phyloP scores from a whole-genome alignment of 2,113 vertebrate species.

The Kryptolebias marmoratus region DNA sequence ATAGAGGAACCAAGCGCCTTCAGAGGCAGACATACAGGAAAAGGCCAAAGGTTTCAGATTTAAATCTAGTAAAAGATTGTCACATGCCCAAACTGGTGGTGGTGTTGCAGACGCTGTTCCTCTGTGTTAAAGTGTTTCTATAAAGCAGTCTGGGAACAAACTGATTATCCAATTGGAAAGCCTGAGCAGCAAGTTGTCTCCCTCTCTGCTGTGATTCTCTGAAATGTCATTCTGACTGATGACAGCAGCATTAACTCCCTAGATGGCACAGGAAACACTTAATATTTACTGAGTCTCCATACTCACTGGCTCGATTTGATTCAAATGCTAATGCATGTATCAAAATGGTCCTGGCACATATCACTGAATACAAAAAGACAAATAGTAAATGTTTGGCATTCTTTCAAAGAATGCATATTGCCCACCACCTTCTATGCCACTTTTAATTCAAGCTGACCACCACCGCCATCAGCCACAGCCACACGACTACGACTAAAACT shows the following conservation, averaged over 20 bases:
- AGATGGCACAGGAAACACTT: constrained; percentile 52
- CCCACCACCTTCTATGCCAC: too few relatives aligned
- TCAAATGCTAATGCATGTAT: constrained; percentile 20
- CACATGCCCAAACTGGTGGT: constrained; percentile 10
- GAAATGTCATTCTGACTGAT: constrained; percentile 62
- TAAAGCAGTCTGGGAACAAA: constrained; percentile 57
- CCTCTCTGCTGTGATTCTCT: constrained; percentile 53
- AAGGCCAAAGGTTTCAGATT: constrained; percentile 13
- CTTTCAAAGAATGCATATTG: too few relatives aligned
- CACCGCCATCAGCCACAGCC: too few relatives aligned
- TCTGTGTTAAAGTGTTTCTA: constrained; percentile 39
- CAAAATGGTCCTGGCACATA: neutral
- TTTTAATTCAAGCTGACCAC: too few relatives aligned
- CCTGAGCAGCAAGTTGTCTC: constrained; percentile 61
- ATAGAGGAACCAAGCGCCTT: neutral
- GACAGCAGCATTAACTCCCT: constrained; percentile 49
- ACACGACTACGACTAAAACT: too few relatives aligned
- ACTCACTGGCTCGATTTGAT: constrained; percentile 17
- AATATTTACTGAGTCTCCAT: constrained; percentile 53
- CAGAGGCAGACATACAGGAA: neutral
- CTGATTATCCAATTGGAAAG: constrained; percentile 55
- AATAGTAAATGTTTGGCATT: too few relatives aligned
- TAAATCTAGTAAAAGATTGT: constrained; percentile 20
- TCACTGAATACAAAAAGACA: neutral
- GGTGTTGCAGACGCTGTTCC: constrained; percentile 19